phyloP scores from a whole-genome alignment of 1,140 invertebrate genomes.

The Maniola jurtina region DNA sequence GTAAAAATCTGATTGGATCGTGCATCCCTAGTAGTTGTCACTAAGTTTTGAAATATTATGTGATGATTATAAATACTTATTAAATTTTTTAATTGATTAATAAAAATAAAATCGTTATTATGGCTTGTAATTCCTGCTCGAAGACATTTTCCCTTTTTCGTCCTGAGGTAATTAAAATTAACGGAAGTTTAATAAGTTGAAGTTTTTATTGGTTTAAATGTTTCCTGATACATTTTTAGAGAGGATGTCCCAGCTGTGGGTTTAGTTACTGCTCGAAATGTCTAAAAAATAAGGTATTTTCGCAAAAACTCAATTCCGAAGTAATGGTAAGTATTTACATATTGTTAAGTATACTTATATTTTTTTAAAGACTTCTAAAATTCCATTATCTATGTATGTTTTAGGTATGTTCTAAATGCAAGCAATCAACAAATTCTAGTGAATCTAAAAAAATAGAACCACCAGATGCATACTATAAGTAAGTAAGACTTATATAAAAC shows the following conservation, averaged over 20 bases:
- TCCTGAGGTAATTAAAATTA: conserved; percentile 47
- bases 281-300: conserved; percentile 78
- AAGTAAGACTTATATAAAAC: conserved; percentile 32
- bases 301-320: conserved; percentile 66
- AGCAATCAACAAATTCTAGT: conserved; percentile 37
- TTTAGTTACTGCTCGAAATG: conserved; percentile 83
- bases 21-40: too few species aligned
- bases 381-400: background rate
- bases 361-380: too few species aligned
- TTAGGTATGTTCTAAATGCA: conserved; percentile 71
- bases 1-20: too few species aligned
- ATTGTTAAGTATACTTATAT: too few species aligned
- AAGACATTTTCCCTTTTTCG: conserved; percentile 57
- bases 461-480: conserved; percentile 78
- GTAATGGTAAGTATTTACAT: conserved; percentile 47
- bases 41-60: too few species aligned
- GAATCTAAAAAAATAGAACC: conserved; percentile 44
- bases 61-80: too few species aligned
- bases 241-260: conserved; percentile 82
- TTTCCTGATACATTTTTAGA: conserved; percentile 53
- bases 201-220: background rate
- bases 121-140: conserved; percentile 64
- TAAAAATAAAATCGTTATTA: conserved; percentile 19
- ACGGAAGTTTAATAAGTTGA: background rate
- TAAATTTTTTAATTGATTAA: too few species aligned